Conservation (phyloP, 2,888 invertebrate genomes). For the Diaprepes abbreviatus region DNA sequence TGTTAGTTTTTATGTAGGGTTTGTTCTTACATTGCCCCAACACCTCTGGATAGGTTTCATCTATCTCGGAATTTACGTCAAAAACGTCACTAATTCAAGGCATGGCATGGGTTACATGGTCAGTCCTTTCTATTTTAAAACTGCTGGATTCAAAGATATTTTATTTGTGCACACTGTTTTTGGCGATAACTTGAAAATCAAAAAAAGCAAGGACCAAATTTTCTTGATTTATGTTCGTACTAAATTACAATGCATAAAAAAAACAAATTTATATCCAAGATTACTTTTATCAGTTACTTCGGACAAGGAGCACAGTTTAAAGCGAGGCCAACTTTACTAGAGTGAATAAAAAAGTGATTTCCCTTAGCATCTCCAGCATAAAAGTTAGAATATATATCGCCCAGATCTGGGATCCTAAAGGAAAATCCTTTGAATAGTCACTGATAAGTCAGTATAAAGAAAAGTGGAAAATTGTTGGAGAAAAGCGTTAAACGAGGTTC, state of each 20-base stretch:
- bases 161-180: no score
- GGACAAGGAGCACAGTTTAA: slow-evolving; percentile 26
- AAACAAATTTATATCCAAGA: slow-evolving; percentile 32
- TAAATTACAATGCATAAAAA: slow-evolving; percentile 1
- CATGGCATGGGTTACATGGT: no score
- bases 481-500: slow-evolving; percentile 33
- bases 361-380: slow-evolving; percentile 27
- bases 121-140: no score
- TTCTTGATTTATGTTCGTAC: background rate
- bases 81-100: no score
- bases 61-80: no score
- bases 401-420: slow-evolving; percentile 28
- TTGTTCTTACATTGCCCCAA: no score
- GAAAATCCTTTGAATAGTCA: slow-evolving; percentile 34
- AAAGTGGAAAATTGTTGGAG: slow-evolving; percentile 28
- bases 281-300: slow-evolving; percentile 28
- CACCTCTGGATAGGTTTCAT: no score
- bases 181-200: no score
- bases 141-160: no score
- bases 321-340: slow-evolving; percentile 24
- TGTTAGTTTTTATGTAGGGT: no score
- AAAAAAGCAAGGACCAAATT: background rate
- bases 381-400: slow-evolving; percentile 39
- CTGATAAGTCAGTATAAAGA: slow-evolving; percentile 37
- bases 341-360: slow-evolving; percentile 42